A percentile compares a stretch with the other conserved stretches of the same genome.
Conservation (phyloP, 1,140 invertebrate species). For the Sminthurides bifidus region DNA sequence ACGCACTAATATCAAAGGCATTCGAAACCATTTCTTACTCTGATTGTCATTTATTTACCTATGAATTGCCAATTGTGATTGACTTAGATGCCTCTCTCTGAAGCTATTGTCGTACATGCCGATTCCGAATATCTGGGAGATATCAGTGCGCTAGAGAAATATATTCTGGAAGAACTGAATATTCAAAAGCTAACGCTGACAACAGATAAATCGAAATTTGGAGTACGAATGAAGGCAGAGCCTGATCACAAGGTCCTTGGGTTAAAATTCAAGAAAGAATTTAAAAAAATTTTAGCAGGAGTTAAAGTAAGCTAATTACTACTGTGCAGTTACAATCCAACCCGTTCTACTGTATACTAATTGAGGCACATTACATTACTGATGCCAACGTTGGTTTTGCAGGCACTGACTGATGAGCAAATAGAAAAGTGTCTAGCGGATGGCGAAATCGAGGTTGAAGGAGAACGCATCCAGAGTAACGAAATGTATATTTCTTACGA, state of each 20-base stretch:
- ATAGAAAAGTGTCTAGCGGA: slow-evolving; percentile 61
- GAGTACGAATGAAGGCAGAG: slow-evolving; percentile 83
- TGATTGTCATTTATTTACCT: slow-evolving; percentile 6
- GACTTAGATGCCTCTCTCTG: slow-evolving; percentile 72
- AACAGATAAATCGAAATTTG: slow-evolving; percentile 83
- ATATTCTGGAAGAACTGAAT: slow-evolving; percentile 90
- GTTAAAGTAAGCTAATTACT: slow-evolving; percentile 48
- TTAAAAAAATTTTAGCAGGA: slow-evolving; percentile 71
- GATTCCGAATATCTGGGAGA: slow-evolving; percentile 67
- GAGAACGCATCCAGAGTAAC: slow-evolving; percentile 60
- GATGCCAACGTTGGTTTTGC: slow-evolving; percentile 4
- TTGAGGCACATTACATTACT: neutral
- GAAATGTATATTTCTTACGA: slow-evolving; percentile 80
- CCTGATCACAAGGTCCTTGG: slow-evolving; percentile 84
- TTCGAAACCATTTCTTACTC: neutral
- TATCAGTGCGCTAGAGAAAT: slow-evolving; percentile 64
- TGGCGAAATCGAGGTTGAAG: slow-evolving; percentile 58
- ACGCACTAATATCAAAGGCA: slow-evolving; percentile 1
- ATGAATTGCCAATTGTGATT: neutral
- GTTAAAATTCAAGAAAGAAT: slow-evolving; percentile 71
- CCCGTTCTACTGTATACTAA: neutral
- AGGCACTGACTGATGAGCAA: slow-evolving; percentile 60
- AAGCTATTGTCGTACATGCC: slow-evolving; percentile 88
- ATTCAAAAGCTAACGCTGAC: slow-evolving; percentile 77
- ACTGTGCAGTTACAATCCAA: too few species aligned